Percentiles rank a stretch among this genome's conserved stretches.
Evolutionary conservation across 2,113 vertebrate genomes (phyloP).

Genomic region (Clupea harengus): DNA sequence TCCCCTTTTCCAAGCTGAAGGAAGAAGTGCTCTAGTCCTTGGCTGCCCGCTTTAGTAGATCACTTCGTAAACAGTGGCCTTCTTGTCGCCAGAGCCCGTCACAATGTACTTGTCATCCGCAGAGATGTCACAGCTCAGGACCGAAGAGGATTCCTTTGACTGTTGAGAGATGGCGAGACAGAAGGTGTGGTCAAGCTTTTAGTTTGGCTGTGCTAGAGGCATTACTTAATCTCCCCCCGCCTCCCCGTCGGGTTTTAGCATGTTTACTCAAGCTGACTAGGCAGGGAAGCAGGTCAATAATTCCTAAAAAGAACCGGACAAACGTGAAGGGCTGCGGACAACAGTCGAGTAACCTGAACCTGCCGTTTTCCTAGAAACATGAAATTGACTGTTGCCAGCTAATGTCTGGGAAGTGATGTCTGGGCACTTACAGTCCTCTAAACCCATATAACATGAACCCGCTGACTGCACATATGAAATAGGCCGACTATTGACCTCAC

Average conservation of each 20-base stretch:
- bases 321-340: background rate
- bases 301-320: background rate
- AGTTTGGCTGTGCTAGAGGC: background rate
- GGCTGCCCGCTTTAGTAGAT: conserved; percentile 78
- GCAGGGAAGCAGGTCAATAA: background rate
- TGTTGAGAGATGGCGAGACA: conserved; percentile 47
- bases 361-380: background rate
- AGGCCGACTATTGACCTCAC: no score
- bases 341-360: background rate
- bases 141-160: conserved; percentile 97
- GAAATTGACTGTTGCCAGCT: background rate
- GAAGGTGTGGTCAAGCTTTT: background rate
- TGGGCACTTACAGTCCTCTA: background rate
- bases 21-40: conserved; percentile 50
- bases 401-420: background rate
- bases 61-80: conserved; percentile 96
- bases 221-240: background rate
- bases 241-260: background rate
- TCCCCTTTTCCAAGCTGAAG: conserved; percentile 35
- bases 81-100: conserved; percentile 96
- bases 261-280: background rate
- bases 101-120: conserved; percentile 97
- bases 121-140: conserved; percentile 95
- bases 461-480: background rate
- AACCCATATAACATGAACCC: background rate